These are phyloP conservation scores for Tridacna gigas DNA, from an alignment of 2,888 invertebrate species.

Conservation along the genomic window DNA sequence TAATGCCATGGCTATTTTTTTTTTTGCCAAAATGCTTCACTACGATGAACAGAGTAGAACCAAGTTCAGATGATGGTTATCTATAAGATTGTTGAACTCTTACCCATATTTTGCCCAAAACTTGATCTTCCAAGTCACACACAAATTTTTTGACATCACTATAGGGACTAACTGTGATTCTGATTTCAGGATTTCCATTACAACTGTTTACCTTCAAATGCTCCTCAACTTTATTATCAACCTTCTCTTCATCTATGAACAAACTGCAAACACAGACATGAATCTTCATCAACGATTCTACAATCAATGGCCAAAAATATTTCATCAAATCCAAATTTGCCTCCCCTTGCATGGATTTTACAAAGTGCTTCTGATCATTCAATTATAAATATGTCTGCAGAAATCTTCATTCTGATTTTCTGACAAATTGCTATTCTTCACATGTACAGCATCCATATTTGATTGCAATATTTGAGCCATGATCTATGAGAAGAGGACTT, in stretches of 20 bases:
- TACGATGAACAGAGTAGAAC: too few relatives aligned
- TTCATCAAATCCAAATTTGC: not conserved
- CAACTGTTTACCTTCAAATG: conserved; percentile 71
- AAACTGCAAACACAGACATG: conserved; percentile 65
- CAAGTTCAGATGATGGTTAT: too few relatives aligned
- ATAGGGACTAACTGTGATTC: conserved; percentile 70
- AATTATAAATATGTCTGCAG: too few relatives aligned
- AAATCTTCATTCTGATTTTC: too few relatives aligned
- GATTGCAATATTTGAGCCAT: too few relatives aligned
- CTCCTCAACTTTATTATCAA: conserved; percentile 68
- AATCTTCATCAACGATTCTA: not conserved
- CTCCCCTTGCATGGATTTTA: too few relatives aligned
- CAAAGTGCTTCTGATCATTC: too few relatives aligned
- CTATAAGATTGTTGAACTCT: not conserved
- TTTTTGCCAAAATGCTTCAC: too few relatives aligned
- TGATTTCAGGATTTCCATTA: conserved; percentile 28
- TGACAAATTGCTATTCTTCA: too few relatives aligned
- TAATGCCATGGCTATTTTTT: too few relatives aligned
- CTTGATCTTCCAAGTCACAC: conserved; percentile 58
- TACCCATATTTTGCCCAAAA: conserved; percentile 78
- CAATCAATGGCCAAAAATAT: not conserved
- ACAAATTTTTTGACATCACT: conserved; percentile 71
- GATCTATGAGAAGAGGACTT: too few relatives aligned
- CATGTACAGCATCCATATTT: too few relatives aligned
- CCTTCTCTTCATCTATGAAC: conserved; percentile 75